Evolutionary conservation across 2,113 vertebrate genomes (phyloP).

Genomic region (Phrynosoma platyrhinos): DNA sequence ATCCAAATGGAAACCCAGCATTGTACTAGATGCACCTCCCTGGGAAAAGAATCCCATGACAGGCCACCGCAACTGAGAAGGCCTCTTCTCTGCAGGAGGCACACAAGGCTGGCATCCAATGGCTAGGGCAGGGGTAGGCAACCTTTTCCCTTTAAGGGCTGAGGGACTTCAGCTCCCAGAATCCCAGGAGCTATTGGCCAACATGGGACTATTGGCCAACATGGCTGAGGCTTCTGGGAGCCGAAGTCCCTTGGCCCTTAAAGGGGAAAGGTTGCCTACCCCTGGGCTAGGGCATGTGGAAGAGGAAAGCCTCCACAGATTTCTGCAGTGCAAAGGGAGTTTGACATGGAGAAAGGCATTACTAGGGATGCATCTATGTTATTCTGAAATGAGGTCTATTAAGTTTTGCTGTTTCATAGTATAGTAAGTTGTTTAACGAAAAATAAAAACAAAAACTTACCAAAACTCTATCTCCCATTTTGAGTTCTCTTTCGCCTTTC

Average conservation of each 20-base stretch:
- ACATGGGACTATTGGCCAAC: too few species aligned
- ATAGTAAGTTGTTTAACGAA: neutral
- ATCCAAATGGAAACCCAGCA: neutral
- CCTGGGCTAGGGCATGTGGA: neutral
- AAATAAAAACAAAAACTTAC: conserved; percentile 77
- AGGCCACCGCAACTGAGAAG: neutral
- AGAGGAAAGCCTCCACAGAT: neutral
- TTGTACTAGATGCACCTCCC: neutral
- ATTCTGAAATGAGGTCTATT: neutral
- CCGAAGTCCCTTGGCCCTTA: too few species aligned
- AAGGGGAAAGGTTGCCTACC: too few species aligned
- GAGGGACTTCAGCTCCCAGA: too few species aligned
- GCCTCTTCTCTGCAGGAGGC: neutral
- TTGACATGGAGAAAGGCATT: neutral
- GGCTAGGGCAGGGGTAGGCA: neutral
- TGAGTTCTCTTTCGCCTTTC: conserved; percentile 96
- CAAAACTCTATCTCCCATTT: conserved; percentile 94
- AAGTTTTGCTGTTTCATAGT: neutral
- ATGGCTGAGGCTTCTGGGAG: too few species aligned
- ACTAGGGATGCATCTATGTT: neutral
- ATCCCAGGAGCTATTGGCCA: too few species aligned
- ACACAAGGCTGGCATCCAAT: neutral
- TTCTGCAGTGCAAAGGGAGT: neutral
- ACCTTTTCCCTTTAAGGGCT: too few species aligned
- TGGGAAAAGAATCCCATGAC: neutral